Evolutionary conservation across 2,113 vertebrate species (phyloP).

Genomic region (Hipposideros armiger): DNA sequence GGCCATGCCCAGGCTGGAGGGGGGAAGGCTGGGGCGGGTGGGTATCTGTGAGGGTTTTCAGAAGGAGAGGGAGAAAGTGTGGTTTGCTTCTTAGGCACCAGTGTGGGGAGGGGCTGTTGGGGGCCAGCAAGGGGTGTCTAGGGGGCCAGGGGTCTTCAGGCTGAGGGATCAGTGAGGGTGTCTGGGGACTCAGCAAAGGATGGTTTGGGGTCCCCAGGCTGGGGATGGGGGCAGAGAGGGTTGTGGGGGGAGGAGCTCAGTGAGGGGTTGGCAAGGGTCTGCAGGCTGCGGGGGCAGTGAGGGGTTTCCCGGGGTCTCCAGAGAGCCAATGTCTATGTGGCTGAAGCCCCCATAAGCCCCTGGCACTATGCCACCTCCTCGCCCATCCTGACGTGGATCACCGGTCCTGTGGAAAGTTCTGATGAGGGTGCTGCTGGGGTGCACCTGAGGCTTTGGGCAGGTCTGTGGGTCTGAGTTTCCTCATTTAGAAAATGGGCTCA

Average conservation of each 20-base stretch:
- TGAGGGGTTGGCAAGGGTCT: no score
- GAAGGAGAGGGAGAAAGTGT: not conserved
- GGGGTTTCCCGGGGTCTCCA: no score
- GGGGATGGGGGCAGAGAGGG: no score
- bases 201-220: no score
- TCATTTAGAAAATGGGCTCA: not conserved
- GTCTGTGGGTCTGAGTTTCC: not conserved
- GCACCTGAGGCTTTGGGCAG: not conserved
- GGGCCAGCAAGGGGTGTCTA: fast-evolving
- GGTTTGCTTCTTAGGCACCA: not conserved
- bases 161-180: not conserved
- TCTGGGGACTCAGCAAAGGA: no score
- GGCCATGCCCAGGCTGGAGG: not conserved
- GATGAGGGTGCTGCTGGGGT: not conserved
- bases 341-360: no score
- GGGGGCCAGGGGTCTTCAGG: not conserved
- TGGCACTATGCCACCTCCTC: not conserved
- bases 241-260: no score
- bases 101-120: not conserved
- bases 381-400: not conserved
- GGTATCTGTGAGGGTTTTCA: not conserved
- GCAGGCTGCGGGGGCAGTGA: no score
- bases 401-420: not conserved
- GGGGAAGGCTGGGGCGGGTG: not conserved
- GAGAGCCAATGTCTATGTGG: no score